Evolutionary conservation across 2,113 vertebrate species (phyloP), one percentile per base, ranked within the genome.

Genomic region (Pantherophis guttatus): DNA sequence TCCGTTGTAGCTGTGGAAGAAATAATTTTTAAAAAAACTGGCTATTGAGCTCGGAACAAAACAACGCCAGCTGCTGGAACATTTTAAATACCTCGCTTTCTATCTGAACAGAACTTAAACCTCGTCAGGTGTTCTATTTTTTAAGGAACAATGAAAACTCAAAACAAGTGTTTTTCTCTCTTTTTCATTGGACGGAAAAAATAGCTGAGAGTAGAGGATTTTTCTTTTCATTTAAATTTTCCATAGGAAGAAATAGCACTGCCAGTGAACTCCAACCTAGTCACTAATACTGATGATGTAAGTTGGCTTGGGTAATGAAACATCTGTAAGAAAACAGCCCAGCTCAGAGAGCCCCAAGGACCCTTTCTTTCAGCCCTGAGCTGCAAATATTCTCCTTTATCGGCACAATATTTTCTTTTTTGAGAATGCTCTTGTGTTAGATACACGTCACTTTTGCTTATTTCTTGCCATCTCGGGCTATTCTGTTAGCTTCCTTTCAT

Each of bases 401-500:
- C 1, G 19, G 23, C 75, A 0, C 86, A 19, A 92, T 94, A 91
- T 86, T 88, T 54, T 33, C 29, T 33, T 55, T 6, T 88, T 1
- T 86, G 2, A 17, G 90, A 58, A 92, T 65, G 91, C 62, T 95
- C 92, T 44, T 91, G 92, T 96, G 91, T 94, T 90, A 48, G 95
- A 93, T 92, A 91, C 91, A 86, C 94, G 96, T 96, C 96, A 90
- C 91, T 93, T 94, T 93, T 91, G 65, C 23, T 95, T 95, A 89
- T 48, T 94, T 95, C 95, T 88, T 8, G 86, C 91, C 65, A 58
- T 8, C 92, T 95, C 94, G 58, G 86, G 95, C 48, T 0, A 13
- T 93, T 95, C 92, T 75, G 15, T 59, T 59, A 53, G 92, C 94
- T 96, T 95, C 86, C 92, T 94, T 96, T 94, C 95, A 93, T 95